Conservation (phyloP, 2,888 invertebrate species). For the Torymus auratus region DNA sequence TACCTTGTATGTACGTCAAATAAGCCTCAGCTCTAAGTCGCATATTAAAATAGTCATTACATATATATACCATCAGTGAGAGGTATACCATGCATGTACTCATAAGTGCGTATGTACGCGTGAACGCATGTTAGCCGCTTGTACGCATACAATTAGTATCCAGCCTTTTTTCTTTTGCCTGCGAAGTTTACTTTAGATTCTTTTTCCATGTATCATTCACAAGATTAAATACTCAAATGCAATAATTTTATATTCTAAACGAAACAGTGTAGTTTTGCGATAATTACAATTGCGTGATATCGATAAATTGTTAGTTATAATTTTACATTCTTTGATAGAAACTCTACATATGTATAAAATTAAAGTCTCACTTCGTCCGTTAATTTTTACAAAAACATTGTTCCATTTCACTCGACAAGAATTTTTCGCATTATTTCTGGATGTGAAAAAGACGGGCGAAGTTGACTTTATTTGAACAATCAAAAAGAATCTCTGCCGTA, state of each 20-base stretch:
- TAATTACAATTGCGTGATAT: conserved; percentile 54
- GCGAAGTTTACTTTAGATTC: conserved; percentile 14
- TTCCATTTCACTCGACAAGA: background rate
- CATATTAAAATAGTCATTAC: conserved; percentile 55
- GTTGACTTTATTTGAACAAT: conserved; percentile 24
- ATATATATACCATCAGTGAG: conserved; percentile 28
- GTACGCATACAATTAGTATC: conserved; percentile 41
- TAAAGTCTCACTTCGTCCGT: conserved; percentile 20
- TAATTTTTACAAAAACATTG: conserved; percentile 3
- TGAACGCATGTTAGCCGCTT: conserved; percentile 45
- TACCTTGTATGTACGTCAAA: conserved; percentile 56
- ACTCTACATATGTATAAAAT: conserved; percentile 27
- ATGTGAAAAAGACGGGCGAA: conserved; percentile 23
- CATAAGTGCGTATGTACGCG: conserved; percentile 40
- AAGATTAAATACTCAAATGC: conserved; percentile 25
- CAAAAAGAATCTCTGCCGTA: conserved; percentile 23
- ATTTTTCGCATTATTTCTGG: conserved; percentile 1
- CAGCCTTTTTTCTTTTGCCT: conserved; percentile 36
- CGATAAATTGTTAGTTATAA: conserved; percentile 50
- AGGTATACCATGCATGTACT: conserved; percentile 42
- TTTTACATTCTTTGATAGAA: conserved; percentile 45
- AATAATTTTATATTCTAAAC: conserved; percentile 18
- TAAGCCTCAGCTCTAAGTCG: conserved; percentile 57
- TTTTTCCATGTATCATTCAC: conserved; percentile 23
- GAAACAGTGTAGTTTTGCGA: conserved; percentile 32